Conservation (phyloP, 2,888 invertebrate genomes). For the Opisthograptis luteolata region DNA sequence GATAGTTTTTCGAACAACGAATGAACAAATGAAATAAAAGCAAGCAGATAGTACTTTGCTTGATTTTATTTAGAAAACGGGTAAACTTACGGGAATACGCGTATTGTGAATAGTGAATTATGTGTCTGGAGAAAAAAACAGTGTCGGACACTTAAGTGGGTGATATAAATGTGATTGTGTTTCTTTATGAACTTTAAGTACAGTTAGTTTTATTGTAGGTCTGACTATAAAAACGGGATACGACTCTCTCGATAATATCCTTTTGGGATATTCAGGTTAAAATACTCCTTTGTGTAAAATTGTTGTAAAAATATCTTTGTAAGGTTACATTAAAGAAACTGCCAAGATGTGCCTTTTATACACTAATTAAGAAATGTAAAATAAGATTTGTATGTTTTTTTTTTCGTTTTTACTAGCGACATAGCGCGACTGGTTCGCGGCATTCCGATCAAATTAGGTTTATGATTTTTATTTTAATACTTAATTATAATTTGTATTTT, state of each 20-base stretch:
- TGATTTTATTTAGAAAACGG: slow-evolving; percentile 56
- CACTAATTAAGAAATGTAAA: slow-evolving; percentile 55
- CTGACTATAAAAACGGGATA: slow-evolving; percentile 49
- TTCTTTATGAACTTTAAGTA: slow-evolving; percentile 75
- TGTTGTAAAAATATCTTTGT: slow-evolving; percentile 66
- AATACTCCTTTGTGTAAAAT: slow-evolving; percentile 72
- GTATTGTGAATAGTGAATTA: slow-evolving; percentile 61
- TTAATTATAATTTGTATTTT: slow-evolving; percentile 41
- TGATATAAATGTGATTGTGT: slow-evolving; percentile 84
- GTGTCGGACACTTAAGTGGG: slow-evolving; percentile 61
- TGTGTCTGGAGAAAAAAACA: slow-evolving; percentile 69
- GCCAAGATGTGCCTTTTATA: slow-evolving; percentile 83
- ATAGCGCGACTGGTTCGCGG: slow-evolving; percentile 76
- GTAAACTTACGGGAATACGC: slow-evolving; percentile 62
- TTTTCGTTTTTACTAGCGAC: slow-evolving; percentile 44
- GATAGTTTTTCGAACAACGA: slow-evolving; percentile 10
- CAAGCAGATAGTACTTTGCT: slow-evolving; percentile 63
- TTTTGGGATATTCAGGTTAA: slow-evolving; percentile 28
- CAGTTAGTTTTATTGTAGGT: slow-evolving; percentile 66
- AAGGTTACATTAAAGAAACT: slow-evolving; percentile 66
- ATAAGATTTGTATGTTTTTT: slow-evolving; percentile 49
- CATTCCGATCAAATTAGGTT: slow-evolving; percentile 57
- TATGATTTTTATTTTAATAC: slow-evolving; percentile 37
- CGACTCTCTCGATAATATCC: slow-evolving; percentile 26
- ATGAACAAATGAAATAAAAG: slow-evolving; percentile 50